Evolutionary conservation across 2,797 vertebrate genomes (phyloP).

Genomic region (Chrosomus eos): DNA sequence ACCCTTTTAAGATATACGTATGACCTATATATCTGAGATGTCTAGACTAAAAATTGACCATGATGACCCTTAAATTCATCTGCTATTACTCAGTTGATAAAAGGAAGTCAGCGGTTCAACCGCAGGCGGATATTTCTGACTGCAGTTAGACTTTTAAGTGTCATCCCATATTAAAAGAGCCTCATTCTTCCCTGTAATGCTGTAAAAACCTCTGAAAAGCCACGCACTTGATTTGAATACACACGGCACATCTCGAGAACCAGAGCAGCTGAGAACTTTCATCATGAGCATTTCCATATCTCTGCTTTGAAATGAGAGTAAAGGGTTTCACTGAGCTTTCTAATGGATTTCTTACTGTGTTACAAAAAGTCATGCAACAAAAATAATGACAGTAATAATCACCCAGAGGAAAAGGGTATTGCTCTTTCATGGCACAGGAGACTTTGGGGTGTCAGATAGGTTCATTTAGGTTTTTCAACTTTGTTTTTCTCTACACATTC

Average conservation of each 20-base stretch:
- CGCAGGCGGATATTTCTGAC: neutral
- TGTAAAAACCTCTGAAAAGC: neutral
- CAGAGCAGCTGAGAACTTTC: slow-evolving; percentile 12
- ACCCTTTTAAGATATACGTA: neutral
- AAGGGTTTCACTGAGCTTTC: neutral
- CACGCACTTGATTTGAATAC: neutral
- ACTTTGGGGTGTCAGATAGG: neutral
- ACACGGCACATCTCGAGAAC: neutral
- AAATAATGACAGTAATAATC: slow-evolving; percentile 12
- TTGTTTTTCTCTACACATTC: neutral
- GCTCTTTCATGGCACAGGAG: neutral
- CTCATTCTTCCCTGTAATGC: slow-evolving; percentile 1
- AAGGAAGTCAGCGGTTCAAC: neutral
- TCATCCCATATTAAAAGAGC: neutral
- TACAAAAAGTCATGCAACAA: neutral
- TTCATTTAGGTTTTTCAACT: neutral
- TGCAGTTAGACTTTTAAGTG: slow-evolving; percentile 17
- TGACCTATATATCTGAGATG: neutral
- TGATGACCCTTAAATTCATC: slow-evolving; percentile 5
- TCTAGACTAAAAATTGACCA: neutral
- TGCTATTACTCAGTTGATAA: neutral
- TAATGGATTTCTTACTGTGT: neutral
- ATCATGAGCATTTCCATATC: slow-evolving; percentile 9
- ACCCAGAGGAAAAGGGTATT: neutral
- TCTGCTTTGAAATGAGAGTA: slow-evolving; percentile 14